Evolutionary conservation across 2,888 invertebrate species (phyloP).

Genomic region (Melinaea marsaeus): DNA sequence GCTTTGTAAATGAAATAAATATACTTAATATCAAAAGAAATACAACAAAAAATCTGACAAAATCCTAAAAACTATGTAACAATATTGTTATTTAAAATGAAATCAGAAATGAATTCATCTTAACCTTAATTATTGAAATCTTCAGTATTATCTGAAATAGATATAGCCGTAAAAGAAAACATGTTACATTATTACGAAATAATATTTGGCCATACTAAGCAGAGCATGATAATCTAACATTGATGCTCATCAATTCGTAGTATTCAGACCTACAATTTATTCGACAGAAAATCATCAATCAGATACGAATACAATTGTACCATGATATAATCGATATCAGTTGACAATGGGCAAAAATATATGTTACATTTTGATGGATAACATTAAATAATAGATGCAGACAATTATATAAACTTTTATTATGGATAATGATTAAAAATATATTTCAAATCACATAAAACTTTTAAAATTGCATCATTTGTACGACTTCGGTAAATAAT

Average conservation of each 20-base stretch:
- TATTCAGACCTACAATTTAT: slow-evolving; percentile 10
- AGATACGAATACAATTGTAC: slow-evolving; percentile 9
- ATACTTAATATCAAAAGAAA: no score
- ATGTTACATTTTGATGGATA: neutral
- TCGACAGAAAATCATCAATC: slow-evolving; percentile 10
- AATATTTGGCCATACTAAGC: slow-evolving; percentile 3
- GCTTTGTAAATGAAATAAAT: no score
- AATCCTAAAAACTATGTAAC: no score
- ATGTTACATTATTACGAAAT: neutral
- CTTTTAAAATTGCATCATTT: neutral
- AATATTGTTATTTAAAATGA: no score
- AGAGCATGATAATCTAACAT: slow-evolving; percentile 10
- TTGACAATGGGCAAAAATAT: slow-evolving; percentile 5
- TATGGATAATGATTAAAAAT: neutral
- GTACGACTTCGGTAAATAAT: no score
- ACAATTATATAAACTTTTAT: neutral
- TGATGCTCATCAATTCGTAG: slow-evolving; percentile 3
- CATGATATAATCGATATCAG: slow-evolving; percentile 5
- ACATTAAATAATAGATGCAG: neutral
- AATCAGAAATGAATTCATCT: no score
- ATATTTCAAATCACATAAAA: neutral
- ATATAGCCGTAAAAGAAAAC: neutral
- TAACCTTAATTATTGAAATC: neutral
- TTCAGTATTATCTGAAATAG: neutral
- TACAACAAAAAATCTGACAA: no score